Evolutionary conservation across 1,140 invertebrate genomes (phyloP).

Genomic region (Drosophila setifemur): DNA sequence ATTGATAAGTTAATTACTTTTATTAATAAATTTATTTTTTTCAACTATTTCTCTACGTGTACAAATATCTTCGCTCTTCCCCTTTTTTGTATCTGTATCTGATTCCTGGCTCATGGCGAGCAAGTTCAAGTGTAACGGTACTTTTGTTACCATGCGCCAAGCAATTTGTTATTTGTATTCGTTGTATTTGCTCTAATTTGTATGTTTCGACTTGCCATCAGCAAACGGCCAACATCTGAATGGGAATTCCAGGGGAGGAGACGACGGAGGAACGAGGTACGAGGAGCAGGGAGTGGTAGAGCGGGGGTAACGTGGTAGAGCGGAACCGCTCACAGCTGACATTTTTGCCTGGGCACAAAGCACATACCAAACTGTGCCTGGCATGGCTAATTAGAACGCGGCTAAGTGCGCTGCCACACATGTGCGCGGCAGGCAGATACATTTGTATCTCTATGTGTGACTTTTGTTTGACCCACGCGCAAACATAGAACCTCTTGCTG

Average conservation of each 20-base stretch:
- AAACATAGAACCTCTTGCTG: slow-evolving; percentile 8
- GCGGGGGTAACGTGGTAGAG: not conserved
- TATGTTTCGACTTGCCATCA: slow-evolving; percentile 45
- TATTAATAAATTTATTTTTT: not conserved
- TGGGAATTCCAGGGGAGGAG: not conserved
- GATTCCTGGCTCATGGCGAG: slow-evolving; percentile 23
- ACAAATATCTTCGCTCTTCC: slow-evolving; percentile 21
- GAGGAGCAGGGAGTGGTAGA: not conserved
- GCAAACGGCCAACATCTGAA: not conserved
- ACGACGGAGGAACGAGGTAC: not conserved
- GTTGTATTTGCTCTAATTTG: slow-evolving; percentile 77
- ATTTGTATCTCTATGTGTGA: slow-evolving; percentile 26
- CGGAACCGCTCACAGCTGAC: slow-evolving; percentile 52
- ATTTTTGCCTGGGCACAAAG: slow-evolving; percentile 73
- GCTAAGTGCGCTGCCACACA: slow-evolving; percentile 29
- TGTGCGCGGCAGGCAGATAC: slow-evolving; percentile 20
- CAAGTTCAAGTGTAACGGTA: slow-evolving; percentile 67
- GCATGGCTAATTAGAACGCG: slow-evolving; percentile 75
- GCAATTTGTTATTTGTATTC: slow-evolving; percentile 73
- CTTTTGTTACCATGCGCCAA: slow-evolving; percentile 72
- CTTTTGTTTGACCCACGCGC: slow-evolving; percentile 53
- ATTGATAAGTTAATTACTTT: no score
- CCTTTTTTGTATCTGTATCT: not conserved
- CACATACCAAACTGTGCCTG: slow-evolving; percentile 74
- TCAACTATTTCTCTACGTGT: slow-evolving; percentile 14